Base-by-base conservation (phyloP, 2,888 invertebrate species). In the Trissolcus brochymenae region DNA sequence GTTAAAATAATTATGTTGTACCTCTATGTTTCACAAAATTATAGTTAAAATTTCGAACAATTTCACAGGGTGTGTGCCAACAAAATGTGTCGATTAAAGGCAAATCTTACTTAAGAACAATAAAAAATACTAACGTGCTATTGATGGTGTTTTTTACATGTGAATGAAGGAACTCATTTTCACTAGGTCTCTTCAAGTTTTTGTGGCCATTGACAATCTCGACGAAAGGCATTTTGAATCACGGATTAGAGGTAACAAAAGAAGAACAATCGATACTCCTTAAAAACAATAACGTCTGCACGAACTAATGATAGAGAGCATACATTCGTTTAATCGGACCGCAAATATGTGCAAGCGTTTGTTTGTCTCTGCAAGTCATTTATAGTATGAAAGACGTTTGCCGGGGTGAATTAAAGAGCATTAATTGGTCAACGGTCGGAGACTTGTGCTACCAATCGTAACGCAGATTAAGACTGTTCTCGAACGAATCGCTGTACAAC, bases 151-250 rank as follows among this genome's bases (percentile, higher is more conserved):
- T 81, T 60, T 86, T 87, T 50, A 83, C 85, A 4, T 80, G 72
- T 7, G 82, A 81, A 70, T 86, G 83, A 1, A 84, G 65, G 64
- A 85, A 85, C 62, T 87, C 87, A 60, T 87, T 86, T 59, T 85
- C 85, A 65, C 82, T 82, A 40, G 85, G 82, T 57, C 83, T 81
- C 56, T 86, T 84, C 14, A 84, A 67, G 51, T 79, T 70, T 21
- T 54, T 62, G 78, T 84, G 81, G 4, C 84, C 85, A 53, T 86
- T 85, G 16, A 76, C 78, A 43, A 59, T 60, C 51, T 84, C 81
- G 50, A 76, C 79, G 73, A 87, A 86, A 53, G 87, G 84, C 87
- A 87, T 56, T 87, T 64, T 72, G 1, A 46, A 46, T 46, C 9
- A 29, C 29, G 29, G 6, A 29, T 29, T 29, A 6, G 6, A 7